These are phyloP conservation scores for Tetranychus cinnabarinus DNA, from an alignment of 1,140 invertebrate species.

Conservation along the genomic window DNA sequence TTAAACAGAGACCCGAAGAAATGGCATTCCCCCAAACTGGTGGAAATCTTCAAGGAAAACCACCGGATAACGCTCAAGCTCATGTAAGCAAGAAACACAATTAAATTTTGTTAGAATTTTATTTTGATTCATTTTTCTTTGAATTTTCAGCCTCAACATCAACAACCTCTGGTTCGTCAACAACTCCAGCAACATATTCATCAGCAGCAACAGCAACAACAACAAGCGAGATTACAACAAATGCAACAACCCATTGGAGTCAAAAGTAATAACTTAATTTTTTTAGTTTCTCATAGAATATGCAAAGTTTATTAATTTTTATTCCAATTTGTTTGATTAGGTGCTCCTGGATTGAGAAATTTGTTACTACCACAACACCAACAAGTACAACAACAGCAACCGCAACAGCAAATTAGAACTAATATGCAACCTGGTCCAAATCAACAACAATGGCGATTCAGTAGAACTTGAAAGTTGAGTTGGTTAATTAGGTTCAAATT, in stretches of 20 bases:
- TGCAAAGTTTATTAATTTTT: no score
- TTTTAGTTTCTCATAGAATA: no score
- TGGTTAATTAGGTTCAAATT: no score
- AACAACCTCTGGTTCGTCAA: conserved; percentile 1
- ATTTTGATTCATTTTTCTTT: background rate
- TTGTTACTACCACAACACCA: conserved; percentile 7
- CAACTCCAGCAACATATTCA: conserved; percentile 9
- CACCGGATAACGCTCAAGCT: background rate
- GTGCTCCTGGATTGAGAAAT: background rate
- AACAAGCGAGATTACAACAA: background rate
- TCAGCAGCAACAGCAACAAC: conserved; percentile 8
- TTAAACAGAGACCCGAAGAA: background rate
- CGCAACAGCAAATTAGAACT: no score
- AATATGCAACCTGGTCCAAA: no score
- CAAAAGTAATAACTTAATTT: no score
- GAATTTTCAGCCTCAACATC: conserved; percentile 5
- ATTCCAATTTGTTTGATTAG: background rate
- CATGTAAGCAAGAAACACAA: background rate
- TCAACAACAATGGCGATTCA: no score
- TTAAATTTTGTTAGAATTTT: background rate
- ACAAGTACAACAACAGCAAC: conserved; percentile 7
- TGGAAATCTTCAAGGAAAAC: background rate
- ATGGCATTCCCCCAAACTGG: background rate
- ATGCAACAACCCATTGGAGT: conserved; percentile 1
- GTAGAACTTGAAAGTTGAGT: no score